Percentiles rank a stretch among this genome's conserved stretches.
These are phyloP conservation scores for Bombus balteatus DNA, from an alignment of 1,140 invertebrate genomes.

Conservation along the genomic window DNA sequence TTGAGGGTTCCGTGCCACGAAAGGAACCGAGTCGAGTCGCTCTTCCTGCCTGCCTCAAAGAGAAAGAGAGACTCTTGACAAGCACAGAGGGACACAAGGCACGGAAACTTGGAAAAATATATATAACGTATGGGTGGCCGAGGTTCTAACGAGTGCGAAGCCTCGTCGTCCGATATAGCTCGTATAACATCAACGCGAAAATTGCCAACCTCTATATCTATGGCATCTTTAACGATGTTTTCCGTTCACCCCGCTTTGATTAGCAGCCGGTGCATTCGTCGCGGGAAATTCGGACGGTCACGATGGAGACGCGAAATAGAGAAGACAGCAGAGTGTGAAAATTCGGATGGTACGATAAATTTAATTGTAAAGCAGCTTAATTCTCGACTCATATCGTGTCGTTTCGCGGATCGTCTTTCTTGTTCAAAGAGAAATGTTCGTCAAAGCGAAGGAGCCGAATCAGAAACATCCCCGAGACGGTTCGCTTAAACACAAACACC, in stretches of 20 bases:
- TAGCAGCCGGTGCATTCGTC: not conserved
- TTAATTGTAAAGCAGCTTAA: not conserved
- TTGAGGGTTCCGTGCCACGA: conserved; percentile 45
- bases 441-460: not conserved
- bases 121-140: not conserved
- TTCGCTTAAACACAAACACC: not conserved
- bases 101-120: conserved; percentile 11
- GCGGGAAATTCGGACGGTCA: not conserved
- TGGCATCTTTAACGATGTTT: not conserved
- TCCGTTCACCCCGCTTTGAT: not conserved
- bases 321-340: not conserved
- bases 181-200: not conserved
- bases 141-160: conserved; percentile 20
- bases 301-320: not conserved
- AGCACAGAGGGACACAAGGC: not conserved
- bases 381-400: not conserved
- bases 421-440: not conserved
- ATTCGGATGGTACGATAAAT: not conserved
- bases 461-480: not conserved
- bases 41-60: conserved; percentile 42
- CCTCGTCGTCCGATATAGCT: not conserved
- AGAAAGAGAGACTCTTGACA: conserved; percentile 27
- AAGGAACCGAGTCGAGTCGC: conserved; percentile 44
- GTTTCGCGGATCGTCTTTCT: not conserved
- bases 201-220: not conserved